Evolutionary conservation across 2,797 vertebrate species (phyloP).

Genomic region (Sebastes goodei): DNA sequence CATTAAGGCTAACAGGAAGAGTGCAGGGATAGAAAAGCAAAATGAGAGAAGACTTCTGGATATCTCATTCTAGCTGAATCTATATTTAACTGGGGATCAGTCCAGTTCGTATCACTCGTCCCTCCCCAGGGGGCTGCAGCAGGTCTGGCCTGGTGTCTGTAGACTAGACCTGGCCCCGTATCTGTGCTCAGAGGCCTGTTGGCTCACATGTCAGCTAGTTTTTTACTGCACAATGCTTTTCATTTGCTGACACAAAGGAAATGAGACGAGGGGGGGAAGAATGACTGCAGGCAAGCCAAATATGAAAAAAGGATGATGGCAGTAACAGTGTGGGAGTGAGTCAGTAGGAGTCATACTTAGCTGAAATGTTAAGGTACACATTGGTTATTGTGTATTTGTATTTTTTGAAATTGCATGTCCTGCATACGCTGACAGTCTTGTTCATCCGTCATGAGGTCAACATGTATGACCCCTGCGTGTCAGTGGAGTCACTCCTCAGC

Average conservation of each 20-base stretch:
- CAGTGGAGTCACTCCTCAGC: constrained; percentile 9
- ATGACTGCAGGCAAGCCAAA: constrained; percentile 30
- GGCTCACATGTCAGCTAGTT: constrained; percentile 38
- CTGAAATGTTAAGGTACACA: background rate
- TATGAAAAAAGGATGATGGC: constrained; percentile 39
- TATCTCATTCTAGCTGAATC: constrained; percentile 67
- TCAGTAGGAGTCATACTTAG: background rate
- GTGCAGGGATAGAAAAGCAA: constrained; percentile 62
- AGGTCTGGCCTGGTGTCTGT: constrained; percentile 46
- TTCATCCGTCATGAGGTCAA: background rate
- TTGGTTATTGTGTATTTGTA: background rate
- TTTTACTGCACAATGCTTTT: constrained; percentile 36
- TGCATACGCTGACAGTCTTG: background rate
- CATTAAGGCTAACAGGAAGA: constrained; percentile 81
- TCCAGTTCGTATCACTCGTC: constrained; percentile 75
- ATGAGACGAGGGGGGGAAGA: constrained; percentile 34
- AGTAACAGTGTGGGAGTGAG: constrained; percentile 27
- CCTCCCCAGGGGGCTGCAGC: constrained; percentile 23
- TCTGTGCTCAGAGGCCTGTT: constrained; percentile 39
- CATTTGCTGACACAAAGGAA: constrained; percentile 65
- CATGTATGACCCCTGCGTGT: background rate
- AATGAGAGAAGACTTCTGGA: constrained; percentile 70
- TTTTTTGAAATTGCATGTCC: background rate
- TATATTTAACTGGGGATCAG: constrained; percentile 84
- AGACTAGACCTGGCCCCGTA: constrained; percentile 15